Evolutionary conservation across 2,113 vertebrate genomes (phyloP).

Genomic region (Globicephala melas): DNA sequence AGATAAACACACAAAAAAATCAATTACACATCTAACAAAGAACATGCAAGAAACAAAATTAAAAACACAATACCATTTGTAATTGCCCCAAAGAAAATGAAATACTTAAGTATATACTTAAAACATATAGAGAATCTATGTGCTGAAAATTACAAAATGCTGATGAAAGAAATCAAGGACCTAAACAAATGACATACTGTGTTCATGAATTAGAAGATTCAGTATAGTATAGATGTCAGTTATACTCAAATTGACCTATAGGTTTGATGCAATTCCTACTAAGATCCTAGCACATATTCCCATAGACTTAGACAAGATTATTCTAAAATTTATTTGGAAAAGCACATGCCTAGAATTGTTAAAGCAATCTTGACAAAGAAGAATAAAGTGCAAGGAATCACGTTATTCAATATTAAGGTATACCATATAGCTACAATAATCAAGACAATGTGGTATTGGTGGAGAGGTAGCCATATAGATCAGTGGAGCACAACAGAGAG

Average conservation of each 20-base stretch:
- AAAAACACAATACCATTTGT: background rate
- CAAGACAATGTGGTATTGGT: background rate
- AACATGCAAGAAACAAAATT: background rate
- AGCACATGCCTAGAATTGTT: background rate
- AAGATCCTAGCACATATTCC: background rate
- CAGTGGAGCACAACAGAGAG: background rate
- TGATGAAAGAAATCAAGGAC: background rate
- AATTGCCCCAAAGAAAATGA: background rate
- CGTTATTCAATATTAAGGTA: background rate
- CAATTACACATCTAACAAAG: background rate
- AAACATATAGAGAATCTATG: background rate
- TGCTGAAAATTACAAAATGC: background rate
- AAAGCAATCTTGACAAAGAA: background rate
- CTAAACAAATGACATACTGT: background rate
- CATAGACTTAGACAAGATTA: background rate
- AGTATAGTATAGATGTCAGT: background rate
- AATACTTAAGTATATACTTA: background rate
- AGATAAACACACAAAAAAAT: background rate
- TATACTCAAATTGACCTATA: background rate
- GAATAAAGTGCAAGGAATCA: background rate
- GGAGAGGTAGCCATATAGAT: background rate
- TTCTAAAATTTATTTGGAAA: background rate
- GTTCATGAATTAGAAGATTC: background rate
- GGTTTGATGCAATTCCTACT: background rate
- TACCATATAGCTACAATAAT: background rate